Conservation (phyloP, 2,888 invertebrate genomes). For the Cyaniris semiargus region DNA sequence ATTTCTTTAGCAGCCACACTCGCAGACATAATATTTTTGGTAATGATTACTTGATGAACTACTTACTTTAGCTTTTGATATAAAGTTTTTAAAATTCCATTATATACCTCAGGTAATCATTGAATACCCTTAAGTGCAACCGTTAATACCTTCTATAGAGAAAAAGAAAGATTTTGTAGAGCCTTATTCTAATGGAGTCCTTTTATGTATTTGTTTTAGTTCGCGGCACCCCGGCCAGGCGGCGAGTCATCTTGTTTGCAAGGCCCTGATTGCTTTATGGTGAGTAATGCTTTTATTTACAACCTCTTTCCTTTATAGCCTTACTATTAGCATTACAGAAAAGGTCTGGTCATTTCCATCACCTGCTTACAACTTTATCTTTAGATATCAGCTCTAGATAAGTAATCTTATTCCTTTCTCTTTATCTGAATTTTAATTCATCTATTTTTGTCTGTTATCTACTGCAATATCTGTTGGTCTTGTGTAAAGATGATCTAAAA, state of each 20-base stretch:
- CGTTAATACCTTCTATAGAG: background rate
- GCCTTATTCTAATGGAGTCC: conserved; percentile 4
- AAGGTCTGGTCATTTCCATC: conserved; percentile 13
- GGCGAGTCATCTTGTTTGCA: conserved; percentile 85
- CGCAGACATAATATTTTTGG: background rate
- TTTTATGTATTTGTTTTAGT: conserved; percentile 66
- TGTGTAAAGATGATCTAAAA: background rate
- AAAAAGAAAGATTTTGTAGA: conserved; percentile 7
- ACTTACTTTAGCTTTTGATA: too few relatives aligned
- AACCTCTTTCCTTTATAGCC: conserved; percentile 31
- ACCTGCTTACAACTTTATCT: background rate
- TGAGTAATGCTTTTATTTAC: conserved; percentile 61
- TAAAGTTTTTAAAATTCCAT: too few relatives aligned
- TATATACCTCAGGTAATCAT: background rate
- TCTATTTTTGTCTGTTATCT: background rate
- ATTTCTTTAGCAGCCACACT: background rate
- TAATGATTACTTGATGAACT: background rate
- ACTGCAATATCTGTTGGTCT: background rate
- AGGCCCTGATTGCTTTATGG: conserved; percentile 87
- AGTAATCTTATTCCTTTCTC: background rate
- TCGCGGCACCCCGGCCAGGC: conserved; percentile 82
- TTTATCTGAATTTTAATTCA: background rate
- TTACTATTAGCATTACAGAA: conserved; percentile 34
- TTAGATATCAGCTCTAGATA: background rate
- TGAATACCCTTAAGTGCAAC: background rate